Evolutionary conservation across 2,888 invertebrate species (phyloP).

Genomic region (Willowsia nigromaculata): DNA sequence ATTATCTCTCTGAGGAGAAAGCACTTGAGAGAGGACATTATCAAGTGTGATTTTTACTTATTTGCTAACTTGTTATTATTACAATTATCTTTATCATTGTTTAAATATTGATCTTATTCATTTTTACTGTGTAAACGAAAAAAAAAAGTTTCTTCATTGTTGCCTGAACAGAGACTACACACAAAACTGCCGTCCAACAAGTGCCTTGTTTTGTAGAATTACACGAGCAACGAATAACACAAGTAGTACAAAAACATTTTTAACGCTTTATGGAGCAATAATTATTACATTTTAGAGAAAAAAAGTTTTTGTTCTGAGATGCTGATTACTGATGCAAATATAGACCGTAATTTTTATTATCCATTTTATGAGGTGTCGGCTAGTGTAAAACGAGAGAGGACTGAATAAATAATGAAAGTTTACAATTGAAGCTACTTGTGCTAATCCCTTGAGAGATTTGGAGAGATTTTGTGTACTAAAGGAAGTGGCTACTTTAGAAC

Average conservation of each 20-base stretch:
- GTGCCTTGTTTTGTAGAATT: background rate
- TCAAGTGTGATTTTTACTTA: slow-evolving; percentile 31
- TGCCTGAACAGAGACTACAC: no score
- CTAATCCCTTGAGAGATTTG: background rate
- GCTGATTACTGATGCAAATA: no score
- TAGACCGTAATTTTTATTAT: background rate
- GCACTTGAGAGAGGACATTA: slow-evolving; percentile 36
- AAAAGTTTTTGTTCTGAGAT: no score
- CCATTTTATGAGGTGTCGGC: background rate
- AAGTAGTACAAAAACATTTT: no score
- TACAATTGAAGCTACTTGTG: background rate
- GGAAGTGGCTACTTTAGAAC: no score
- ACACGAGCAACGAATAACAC: no score
- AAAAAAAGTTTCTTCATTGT: background rate
- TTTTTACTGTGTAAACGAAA: background rate
- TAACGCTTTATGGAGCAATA: no score
- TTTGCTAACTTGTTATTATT: background rate
- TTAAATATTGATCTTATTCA: slow-evolving; percentile 7
- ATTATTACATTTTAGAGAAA: no score
- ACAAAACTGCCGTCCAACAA: background rate
- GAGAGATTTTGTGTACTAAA: background rate
- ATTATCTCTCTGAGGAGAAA: background rate
- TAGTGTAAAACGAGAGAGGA: background rate
- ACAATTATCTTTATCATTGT: background rate
- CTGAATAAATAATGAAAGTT: background rate